These are phyloP conservation scores for Drosophila atripex DNA, from an alignment of 2,888 invertebrate genomes.

Conservation along the genomic window DNA sequence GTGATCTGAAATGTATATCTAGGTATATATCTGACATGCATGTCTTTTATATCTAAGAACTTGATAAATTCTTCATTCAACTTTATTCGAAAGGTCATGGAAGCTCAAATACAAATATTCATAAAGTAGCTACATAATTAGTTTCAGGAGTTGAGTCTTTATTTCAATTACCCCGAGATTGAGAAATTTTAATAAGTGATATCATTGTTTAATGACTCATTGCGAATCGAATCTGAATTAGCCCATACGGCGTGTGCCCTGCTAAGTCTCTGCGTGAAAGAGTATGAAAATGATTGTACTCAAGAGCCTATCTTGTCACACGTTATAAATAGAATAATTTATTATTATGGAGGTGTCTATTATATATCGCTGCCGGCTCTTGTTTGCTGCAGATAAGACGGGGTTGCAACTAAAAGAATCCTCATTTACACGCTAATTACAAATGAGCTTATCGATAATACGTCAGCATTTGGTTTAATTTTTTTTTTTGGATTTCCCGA, in stretches of 20 bases:
- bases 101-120: too few species aligned
- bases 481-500: neutral
- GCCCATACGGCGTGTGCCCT: neutral
- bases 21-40: too few species aligned
- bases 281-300: neutral
- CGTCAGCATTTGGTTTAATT: conserved; percentile 2
- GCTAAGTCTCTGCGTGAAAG: neutral
- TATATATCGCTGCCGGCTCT: neutral
- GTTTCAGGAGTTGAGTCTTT: neutral
- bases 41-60: too few species aligned
- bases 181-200: neutral
- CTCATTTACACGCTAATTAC: conserved; percentile 38
- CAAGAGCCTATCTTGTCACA: neutral
- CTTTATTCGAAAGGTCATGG: too few species aligned
- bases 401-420: conserved; percentile 7
- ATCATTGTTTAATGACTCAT: neutral
- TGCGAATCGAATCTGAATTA: neutral
- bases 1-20: too few species aligned
- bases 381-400: conserved; percentile 19
- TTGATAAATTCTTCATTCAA: too few species aligned
- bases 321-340: conserved; percentile 9
- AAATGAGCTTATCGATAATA: conserved; percentile 29
- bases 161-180: neutral
- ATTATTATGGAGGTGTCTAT: neutral
- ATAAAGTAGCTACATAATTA: too few species aligned